Evolutionary conservation across 2,113 vertebrate species (phyloP), one percentile per base, ranked within the genome.

Genomic region (Sprattus sprattus): DNA sequence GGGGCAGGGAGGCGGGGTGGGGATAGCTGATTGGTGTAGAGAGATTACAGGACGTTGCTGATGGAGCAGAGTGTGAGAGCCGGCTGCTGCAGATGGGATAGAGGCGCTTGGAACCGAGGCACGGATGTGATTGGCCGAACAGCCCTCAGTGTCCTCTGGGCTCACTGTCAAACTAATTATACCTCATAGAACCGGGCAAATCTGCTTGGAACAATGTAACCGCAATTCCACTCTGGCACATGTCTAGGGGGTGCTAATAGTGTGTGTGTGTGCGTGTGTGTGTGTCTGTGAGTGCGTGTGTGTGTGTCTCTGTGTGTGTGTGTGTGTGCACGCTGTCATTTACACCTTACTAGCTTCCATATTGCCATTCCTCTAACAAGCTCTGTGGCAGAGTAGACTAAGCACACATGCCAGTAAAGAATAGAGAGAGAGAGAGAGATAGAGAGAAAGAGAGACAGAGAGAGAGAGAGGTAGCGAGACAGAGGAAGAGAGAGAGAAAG

Each of bases 131-230:
- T 32, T 78, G 71, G 71, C 13, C 0, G 28, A 78, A 39, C 71
- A 83, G 80, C 50, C 39, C 47, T 75, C 54, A 83, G 87, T 88
- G 88, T 86, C 86, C 86, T 89, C 84, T 87, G 87, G 86, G 87
- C 46, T 28, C 47, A 39, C 82, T 52, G 13, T 54, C 49, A 82
- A 49, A 81, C 84, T 88, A 89, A 89, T 90, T 90, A 90, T 81
- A 57, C 54, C 22, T 60, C 86, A 71, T 84, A 84, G 54, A 86
- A 88, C 85, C 84, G 88, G 84, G 86, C 84, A 32, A 45, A 84
- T 39, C 47, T 78, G 67, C 57, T 28, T 60, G n/a, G 45, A 78
- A 81, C 84, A 54, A 80, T 52, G 9, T 0, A 52, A 39, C 71
- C 28, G 5, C 71, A 39, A 39, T 15, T 28, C 71, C 32, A 32